Evolutionary conservation across 2,797 vertebrate genomes (phyloP).

Genomic region (Mico argentatus): DNA sequence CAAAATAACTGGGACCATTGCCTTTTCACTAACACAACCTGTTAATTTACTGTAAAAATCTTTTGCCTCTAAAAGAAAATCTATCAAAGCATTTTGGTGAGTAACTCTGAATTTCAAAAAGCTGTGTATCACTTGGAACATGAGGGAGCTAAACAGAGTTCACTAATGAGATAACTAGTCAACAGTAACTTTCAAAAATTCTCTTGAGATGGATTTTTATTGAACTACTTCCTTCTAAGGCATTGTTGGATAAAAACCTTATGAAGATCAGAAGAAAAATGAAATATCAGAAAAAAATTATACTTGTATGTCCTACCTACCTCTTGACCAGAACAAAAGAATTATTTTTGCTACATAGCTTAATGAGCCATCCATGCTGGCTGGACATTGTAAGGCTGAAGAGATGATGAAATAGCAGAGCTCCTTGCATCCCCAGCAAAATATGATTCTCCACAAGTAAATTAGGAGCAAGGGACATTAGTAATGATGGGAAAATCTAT

Average conservation of each 20-base stretch:
- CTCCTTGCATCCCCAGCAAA: not conserved
- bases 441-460: slow-evolving; percentile 26
- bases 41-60: not conserved
- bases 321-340: not conserved
- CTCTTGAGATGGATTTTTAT: not conserved
- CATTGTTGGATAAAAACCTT: not conserved
- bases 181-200: not conserved
- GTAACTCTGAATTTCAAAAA: not conserved
- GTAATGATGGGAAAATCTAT: not conserved
- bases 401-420: not conserved
- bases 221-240: not conserved
- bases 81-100: not conserved
- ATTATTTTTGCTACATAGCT: not conserved
- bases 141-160: not conserved
- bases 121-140: not conserved
- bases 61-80: not conserved
- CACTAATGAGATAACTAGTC: not conserved
- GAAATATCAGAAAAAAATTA: not conserved
- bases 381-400: not conserved
- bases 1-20: not conserved
- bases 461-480: not conserved
- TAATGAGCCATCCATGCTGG: not conserved
- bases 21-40: not conserved
- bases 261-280: slow-evolving; percentile 9
- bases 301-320: not conserved